Conservation (phyloP, 2,888 invertebrate genomes). For the Cerceris ruficornis region DNA sequence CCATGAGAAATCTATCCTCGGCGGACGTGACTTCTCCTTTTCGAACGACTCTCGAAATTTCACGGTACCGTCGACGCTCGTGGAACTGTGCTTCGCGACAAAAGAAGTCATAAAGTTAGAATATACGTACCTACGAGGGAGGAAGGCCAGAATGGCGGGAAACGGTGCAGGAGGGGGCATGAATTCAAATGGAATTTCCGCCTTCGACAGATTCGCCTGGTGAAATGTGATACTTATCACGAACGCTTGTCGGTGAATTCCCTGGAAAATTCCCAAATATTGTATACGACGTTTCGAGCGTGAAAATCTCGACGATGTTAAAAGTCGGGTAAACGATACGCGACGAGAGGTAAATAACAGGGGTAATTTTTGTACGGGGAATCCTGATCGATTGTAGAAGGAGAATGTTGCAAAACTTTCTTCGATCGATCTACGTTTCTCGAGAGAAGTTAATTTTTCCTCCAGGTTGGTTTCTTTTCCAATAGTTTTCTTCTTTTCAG, state of each 20-base stretch:
- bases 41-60: constrained; percentile 29
- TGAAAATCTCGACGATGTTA: not conserved
- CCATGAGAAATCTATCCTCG: not conserved
- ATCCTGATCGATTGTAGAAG: not conserved
- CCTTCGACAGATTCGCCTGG: constrained; percentile 21
- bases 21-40: constrained; percentile 9
- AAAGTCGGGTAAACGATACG: constrained; percentile 3
- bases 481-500: too few species aligned
- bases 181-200: constrained; percentile 40
- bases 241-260: constrained; percentile 29
- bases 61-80: constrained; percentile 13
- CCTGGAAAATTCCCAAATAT: constrained; percentile 45
- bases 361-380: not conserved
- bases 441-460: too few species aligned
- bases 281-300: constrained; percentile 7
- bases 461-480: too few species aligned
- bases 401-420: too few species aligned
- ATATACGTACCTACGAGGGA: constrained; percentile 7
- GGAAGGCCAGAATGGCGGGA: too few species aligned
- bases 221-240: constrained; percentile 48
- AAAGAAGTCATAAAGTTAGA: constrained; percentile 38
- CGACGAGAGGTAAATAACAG: not conserved
- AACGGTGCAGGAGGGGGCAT: not conserved
- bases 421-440: too few species aligned
- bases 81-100: constrained; percentile 18